phyloP scores from a whole-genome alignment of 2,113 vertebrate species.

The Bettongia penicillata region DNA sequence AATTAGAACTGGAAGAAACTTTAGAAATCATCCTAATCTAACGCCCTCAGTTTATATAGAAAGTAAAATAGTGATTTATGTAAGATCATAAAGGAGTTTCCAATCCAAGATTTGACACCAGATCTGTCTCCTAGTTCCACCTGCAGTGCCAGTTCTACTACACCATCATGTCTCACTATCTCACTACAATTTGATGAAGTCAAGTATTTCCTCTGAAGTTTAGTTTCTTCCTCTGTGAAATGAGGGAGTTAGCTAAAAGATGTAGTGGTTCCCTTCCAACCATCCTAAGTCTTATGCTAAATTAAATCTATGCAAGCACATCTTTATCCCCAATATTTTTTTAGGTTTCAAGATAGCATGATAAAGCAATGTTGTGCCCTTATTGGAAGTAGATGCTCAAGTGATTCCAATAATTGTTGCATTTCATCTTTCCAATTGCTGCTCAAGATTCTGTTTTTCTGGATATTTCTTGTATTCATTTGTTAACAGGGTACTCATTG shows the following conservation, averaged over 20 bases:
- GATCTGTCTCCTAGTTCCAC: too few relatives aligned
- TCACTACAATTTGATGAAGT: too few relatives aligned
- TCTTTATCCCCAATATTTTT: constrained; percentile 39
- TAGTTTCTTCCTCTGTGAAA: constrained; percentile 11
- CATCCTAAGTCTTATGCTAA: constrained; percentile 54
- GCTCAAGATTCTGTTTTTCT: constrained; percentile 18
- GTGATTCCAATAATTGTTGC: constrained; percentile 49
- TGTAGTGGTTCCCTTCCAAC: constrained; percentile 27
- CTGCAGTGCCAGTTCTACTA: too few relatives aligned
- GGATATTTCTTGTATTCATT: constrained; percentile 46
- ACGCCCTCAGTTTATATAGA: too few relatives aligned
- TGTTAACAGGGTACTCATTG: constrained; percentile 37
- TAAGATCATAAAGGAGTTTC: too few relatives aligned
- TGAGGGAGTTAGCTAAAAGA: constrained; percentile 40
- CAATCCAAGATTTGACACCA: too few relatives aligned
- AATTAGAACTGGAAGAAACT: too few relatives aligned
- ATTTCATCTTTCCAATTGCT: constrained; percentile 56
- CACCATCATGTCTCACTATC: too few relatives aligned
- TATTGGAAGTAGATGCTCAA: constrained; percentile 67
- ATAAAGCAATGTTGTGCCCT: constrained; percentile 55
- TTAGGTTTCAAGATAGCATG: constrained; percentile 67
- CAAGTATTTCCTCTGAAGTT: background rate
- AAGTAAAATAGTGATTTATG: too few relatives aligned
- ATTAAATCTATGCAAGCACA: constrained; percentile 53
- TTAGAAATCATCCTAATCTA: too few relatives aligned